phyloP scores from a whole-genome alignment of 2,888 invertebrate species.

The Troides oblongomaculatus region DNA sequence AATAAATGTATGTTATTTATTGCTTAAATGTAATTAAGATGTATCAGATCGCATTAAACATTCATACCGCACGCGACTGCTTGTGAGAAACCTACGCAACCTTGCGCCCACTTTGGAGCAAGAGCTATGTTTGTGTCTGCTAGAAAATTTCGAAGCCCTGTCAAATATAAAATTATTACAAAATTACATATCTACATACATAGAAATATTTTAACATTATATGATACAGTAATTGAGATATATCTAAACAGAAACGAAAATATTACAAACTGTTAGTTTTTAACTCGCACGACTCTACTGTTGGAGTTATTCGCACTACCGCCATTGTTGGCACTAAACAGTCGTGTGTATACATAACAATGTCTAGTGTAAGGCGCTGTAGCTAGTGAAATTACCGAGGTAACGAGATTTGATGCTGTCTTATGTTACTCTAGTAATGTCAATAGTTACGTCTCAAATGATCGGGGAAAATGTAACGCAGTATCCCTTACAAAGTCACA shows the following conservation, averaged over 20 bases:
- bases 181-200: neutral
- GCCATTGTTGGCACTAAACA: too few species aligned
- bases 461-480: too few species aligned
- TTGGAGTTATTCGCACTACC: too few species aligned
- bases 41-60: conserved; percentile 30
- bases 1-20: conserved; percentile 29
- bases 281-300: too few species aligned
- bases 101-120: conserved; percentile 30
- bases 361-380: too few species aligned
- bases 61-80: conserved; percentile 28
- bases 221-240: neutral
- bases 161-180: neutral
- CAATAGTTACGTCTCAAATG: too few species aligned
- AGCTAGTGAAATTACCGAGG: too few species aligned
- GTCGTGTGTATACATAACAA: too few species aligned
- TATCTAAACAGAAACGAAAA: neutral
- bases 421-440: too few species aligned
- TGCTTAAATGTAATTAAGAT: conserved; percentile 32
- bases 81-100: conserved; percentile 27
- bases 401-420: too few species aligned
- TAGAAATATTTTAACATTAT: neutral
- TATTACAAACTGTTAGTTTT: too few species aligned
- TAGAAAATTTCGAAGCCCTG: conserved; percentile 17
- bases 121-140: conserved; percentile 26
- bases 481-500: too few species aligned